A percentile compares a stretch with the other conserved stretches of the same genome.
These are phyloP conservation scores for Drosophila nr. perissopoda DNA, from an alignment of 2,888 invertebrate species.

Conservation along the genomic window DNA sequence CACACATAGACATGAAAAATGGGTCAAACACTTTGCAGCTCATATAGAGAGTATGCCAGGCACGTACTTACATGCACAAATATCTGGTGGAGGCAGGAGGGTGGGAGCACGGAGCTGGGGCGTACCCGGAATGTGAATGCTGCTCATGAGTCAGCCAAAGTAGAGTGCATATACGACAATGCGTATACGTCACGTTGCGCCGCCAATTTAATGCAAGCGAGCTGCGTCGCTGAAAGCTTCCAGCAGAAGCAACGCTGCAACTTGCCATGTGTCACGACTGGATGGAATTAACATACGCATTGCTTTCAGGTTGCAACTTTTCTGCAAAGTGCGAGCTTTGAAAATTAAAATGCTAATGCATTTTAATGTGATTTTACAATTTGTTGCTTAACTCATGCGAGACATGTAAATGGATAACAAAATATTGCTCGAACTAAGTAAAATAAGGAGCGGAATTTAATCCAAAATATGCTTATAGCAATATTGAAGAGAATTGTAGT, in stretches of 20 bases:
- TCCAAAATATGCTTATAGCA: background rate
- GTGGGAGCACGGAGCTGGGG: background rate
- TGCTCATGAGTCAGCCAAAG: conserved; percentile 58
- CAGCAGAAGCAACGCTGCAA: conserved; percentile 28
- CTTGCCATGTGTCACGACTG: conserved; percentile 60
- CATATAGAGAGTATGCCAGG: conserved; percentile 41
- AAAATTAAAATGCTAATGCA: conserved; percentile 61
- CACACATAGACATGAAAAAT: conserved; percentile 39
- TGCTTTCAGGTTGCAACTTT: conserved; percentile 22
- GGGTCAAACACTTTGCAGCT: conserved; percentile 67
- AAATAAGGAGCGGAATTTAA: background rate
- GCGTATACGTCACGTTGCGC: conserved; percentile 75
- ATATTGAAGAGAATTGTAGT: background rate
- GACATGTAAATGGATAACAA: conserved; percentile 20
- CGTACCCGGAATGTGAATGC: conserved; percentile 29
- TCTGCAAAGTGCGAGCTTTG: conserved; percentile 29
- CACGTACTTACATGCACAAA: conserved; percentile 54
- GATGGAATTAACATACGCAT: conserved; percentile 64
- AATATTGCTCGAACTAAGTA: conserved; percentile 1
- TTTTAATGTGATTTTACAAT: conserved; percentile 43
- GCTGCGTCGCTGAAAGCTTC: conserved; percentile 17
- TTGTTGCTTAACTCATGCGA: conserved; percentile 36
- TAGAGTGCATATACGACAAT: conserved; percentile 69
- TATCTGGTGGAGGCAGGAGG: background rate
- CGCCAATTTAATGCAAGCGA: conserved; percentile 66